phyloP scores from a whole-genome alignment of 2,888 invertebrate species.

The Tiphia femorata region DNA sequence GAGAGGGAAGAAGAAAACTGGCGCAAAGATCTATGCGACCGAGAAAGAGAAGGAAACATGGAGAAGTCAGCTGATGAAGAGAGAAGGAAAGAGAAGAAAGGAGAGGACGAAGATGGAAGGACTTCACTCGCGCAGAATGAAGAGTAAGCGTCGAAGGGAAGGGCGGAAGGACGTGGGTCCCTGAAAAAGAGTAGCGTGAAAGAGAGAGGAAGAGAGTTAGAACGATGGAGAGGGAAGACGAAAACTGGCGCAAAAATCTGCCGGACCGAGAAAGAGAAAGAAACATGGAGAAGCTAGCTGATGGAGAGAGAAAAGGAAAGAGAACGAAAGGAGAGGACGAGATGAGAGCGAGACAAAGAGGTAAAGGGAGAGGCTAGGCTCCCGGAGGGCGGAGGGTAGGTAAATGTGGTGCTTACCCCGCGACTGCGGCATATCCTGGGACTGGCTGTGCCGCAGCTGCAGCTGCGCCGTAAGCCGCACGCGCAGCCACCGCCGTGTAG shows the following conservation, averaged over 20 bases:
- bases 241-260: no score
- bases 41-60: no score
- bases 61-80: not conserved
- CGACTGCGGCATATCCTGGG: slow-evolving; percentile 80
- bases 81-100: not conserved
- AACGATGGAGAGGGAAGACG: not conserved
- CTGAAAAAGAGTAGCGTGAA: not conserved
- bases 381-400: slow-evolving; percentile 24
- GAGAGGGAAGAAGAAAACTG: no score
- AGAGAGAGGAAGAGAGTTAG: not conserved
- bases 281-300: not conserved
- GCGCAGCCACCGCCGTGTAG: slow-evolving; percentile 87
- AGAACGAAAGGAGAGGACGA: not conserved
- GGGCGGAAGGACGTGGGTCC: not conserved
- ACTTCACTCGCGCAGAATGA: not conserved
- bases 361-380: slow-evolving; percentile 4
- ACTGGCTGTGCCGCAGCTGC: slow-evolving; percentile 80
- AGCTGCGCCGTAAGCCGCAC: slow-evolving; percentile 84
- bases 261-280: not conserved
- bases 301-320: not conserved
- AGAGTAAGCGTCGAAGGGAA: not conserved
- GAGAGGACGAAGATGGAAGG: not conserved
- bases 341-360: slow-evolving; percentile 8
- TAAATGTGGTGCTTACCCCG: slow-evolving; percentile 76
- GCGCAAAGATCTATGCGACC: no score